These are phyloP conservation scores for Scaptomyza tumidula DNA, from an alignment of 2,888 invertebrate species.

Conservation along the genomic window DNA sequence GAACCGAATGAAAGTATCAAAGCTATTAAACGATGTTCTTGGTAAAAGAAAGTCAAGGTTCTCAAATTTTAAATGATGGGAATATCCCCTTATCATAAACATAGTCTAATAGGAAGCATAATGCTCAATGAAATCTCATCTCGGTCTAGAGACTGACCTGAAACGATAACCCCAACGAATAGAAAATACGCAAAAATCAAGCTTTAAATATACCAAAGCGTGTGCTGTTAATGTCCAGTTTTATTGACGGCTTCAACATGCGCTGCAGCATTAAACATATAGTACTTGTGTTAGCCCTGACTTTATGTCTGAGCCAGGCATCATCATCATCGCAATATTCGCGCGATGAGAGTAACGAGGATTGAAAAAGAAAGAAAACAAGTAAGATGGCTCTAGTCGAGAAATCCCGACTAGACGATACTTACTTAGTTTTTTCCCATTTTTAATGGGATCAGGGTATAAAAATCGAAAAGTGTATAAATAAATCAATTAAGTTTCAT, in stretches of 20 bases:
- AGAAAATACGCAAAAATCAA: background rate
- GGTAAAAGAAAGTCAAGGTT: conserved; percentile 5
- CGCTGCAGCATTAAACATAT: conserved; percentile 11
- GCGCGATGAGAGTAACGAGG: conserved; percentile 62
- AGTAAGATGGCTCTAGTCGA: too few species aligned
- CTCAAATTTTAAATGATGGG: background rate
- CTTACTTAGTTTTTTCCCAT: too few species aligned
- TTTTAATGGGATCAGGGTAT: too few species aligned
- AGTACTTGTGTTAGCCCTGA: conserved; percentile 36
- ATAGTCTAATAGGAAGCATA: background rate
- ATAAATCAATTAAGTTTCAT: conserved; percentile 13
- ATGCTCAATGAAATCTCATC: conserved; percentile 32
- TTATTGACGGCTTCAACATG: conserved; percentile 40
- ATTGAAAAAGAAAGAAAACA: conserved; percentile 7
- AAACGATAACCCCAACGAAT: conserved; percentile 56
- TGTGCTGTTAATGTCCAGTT: conserved; percentile 43
- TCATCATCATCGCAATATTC: conserved; percentile 21
- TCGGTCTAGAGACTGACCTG: conserved; percentile 23
- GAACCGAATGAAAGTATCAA: background rate
- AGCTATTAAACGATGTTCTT: background rate
- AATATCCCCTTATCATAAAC: background rate
- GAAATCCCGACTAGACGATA: too few species aligned
- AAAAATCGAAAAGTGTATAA: background rate
- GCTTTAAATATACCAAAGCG: conserved; percentile 25
- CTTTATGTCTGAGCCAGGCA: conserved; percentile 24